phyloP scores from a whole-genome alignment of 1,140 invertebrate genomes.

The Neodiprion pinetum region DNA sequence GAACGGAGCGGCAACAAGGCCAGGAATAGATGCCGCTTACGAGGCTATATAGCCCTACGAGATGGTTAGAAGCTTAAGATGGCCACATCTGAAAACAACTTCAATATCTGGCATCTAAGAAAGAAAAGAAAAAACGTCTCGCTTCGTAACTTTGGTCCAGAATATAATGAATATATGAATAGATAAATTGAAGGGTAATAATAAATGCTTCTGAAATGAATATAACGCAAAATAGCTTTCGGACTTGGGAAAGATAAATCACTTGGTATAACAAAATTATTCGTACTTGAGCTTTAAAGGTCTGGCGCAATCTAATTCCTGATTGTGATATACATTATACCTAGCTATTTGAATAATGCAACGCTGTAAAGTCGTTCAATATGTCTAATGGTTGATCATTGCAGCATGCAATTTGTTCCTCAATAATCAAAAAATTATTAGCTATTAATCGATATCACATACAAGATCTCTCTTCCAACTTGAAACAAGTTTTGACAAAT shows the following conservation, averaged over 20 bases:
- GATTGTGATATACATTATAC: too few relatives aligned
- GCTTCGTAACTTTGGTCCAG: conserved; percentile 1
- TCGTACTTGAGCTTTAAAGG: not conserved
- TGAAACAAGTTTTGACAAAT: not conserved
- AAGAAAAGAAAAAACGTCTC: not conserved
- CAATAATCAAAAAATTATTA: too few relatives aligned
- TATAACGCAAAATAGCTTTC: not conserved
- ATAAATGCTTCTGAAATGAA: not conserved
- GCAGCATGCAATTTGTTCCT: too few relatives aligned
- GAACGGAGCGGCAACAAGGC: conserved; percentile 61
- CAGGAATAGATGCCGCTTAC: conserved; percentile 62
- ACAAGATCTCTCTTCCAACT: not conserved
- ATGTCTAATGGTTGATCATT: too few relatives aligned
- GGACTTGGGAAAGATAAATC: not conserved
- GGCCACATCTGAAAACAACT: not conserved
- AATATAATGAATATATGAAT: not conserved
- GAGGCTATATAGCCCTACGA: conserved; percentile 61
- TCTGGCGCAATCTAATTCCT: not conserved
- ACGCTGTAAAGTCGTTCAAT: too few relatives aligned
- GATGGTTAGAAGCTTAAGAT: conserved; percentile 12
- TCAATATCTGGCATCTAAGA: conserved; percentile 10
- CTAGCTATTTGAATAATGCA: too few relatives aligned
- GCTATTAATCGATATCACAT: not conserved
- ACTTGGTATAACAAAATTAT: not conserved
- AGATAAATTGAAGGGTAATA: not conserved